Conservation (phyloP, 1,140 invertebrate genomes). For the Triops cancriformis region DNA sequence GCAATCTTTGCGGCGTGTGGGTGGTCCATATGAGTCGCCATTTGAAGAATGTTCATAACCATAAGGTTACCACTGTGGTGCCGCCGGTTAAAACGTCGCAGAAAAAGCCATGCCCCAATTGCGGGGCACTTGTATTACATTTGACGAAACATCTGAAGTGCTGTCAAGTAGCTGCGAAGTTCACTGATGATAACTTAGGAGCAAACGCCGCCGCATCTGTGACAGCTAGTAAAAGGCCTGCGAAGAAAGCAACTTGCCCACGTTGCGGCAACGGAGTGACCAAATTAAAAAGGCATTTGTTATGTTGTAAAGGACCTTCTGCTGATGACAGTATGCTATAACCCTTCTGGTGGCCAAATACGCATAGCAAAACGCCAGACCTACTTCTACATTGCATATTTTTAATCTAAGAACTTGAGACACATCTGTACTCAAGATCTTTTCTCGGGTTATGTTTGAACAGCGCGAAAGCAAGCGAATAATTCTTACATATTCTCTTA, state of each 20-base stretch:
- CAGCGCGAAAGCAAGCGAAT: not conserved
- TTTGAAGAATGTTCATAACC: not conserved
- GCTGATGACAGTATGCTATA: not conserved
- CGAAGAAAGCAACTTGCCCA: not conserved
- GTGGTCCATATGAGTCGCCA: not conserved
- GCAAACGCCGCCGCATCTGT: not conserved
- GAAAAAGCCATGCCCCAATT: not conserved
- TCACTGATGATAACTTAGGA: not conserved
- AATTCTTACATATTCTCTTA: no score
- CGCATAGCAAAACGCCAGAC: not conserved
- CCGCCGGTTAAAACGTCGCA: not conserved
- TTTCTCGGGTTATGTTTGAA: not conserved
- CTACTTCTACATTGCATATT: not conserved
- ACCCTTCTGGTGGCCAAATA: not conserved
- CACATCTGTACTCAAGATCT: not conserved
- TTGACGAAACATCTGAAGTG: conserved; percentile 5
- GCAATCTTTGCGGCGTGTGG: not conserved
- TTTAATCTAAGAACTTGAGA: not conserved
- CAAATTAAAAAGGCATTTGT: not conserved
- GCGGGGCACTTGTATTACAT: not conserved
- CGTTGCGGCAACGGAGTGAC: not conserved
- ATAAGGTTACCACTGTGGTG: not conserved
- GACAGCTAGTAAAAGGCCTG: not conserved
- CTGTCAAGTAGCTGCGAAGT: not conserved
- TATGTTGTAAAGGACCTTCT: not conserved